Evolutionary conservation across 2,797 vertebrate genomes (phyloP), one percentile per base, ranked within the genome.

Genomic region (Garrulus glandarius): DNA sequence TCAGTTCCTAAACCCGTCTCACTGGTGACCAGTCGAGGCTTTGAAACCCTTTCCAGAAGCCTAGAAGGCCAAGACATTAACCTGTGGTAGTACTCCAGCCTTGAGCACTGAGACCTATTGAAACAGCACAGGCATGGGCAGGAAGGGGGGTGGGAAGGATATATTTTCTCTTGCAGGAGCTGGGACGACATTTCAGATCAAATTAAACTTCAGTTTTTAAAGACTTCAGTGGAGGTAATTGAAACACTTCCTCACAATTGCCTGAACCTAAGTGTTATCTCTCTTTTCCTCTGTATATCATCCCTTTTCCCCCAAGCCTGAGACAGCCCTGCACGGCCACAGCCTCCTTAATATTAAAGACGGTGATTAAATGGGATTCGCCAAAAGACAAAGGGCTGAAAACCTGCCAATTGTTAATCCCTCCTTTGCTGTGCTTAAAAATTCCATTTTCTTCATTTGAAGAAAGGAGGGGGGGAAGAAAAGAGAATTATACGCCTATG

Each of bases 291-390:
- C 95, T 94, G 93, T 96, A 95, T 97, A 96, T 97, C 95, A 96
- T 96, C 89, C 78, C 53, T 91, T 86, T 95, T 69, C 69, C 76
- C 83, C 67, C 80, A 93, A 93, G 93, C 87, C 70, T 70, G 60
- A 95, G 63, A 95, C 81, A 49, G 72, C 82, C 74, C 69, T 12
- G 56, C 94, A 89, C 15, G 39, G 85, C 92, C 95, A 94, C 87
- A 93, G 82, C 93, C 97, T 97, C 76, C 97, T 98, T 97, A 97
- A 96, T 97, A 98, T 97, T 97, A 98, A 97, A 97, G 96, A 92
- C 56, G 60, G 94, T 86, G 72, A 97, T 96, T 97, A 97, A 97
- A 97, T 95, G 89, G 94, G 95, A 97, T 97, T 98, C 96, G 70
- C 92, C 83, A 90, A 97, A 98, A 98, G 96, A 98, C 95, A 97